phyloP scores from a whole-genome alignment of 2,888 invertebrate genomes.

The Caenorhabditis auriculariae region DNA sequence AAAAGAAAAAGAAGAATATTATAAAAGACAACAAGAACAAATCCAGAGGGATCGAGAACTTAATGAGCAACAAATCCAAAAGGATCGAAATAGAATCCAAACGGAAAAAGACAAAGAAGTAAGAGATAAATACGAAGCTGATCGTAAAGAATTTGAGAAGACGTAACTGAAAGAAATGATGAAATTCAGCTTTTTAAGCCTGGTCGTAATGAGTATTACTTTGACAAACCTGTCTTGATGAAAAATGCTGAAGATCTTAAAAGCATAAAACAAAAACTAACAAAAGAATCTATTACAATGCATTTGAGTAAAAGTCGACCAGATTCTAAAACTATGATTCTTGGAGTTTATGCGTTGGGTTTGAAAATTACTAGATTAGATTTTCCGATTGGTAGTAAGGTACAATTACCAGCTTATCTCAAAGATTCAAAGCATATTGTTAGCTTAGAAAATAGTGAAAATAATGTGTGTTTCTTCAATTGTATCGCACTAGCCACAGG shows the following conservation, averaged over 20 bases:
- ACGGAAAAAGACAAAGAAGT: too few species aligned
- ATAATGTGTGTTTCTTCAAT: slow-evolving; percentile 15
- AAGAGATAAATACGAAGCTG: too few species aligned
- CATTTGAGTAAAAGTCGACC: slow-evolving; percentile 8
- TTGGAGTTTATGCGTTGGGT: slow-evolving; percentile 15
- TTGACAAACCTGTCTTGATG: slow-evolving; percentile 3
- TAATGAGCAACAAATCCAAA: slow-evolving; percentile 8
- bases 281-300: slow-evolving; percentile 10
- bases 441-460: slow-evolving; percentile 9
- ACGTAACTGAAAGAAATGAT: slow-evolving; percentile 16
- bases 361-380: slow-evolving; percentile 17
- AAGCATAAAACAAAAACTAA: slow-evolving; percentile 12
- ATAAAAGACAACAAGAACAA: slow-evolving; percentile 9
- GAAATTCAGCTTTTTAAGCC: slow-evolving; percentile 15
- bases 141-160: slow-evolving; percentile 7
- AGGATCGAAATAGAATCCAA: too few species aligned
- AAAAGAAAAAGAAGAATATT: too few species aligned
- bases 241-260: slow-evolving; percentile 14
- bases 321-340: slow-evolving; percentile 11
- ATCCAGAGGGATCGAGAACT: slow-evolving; percentile 2
- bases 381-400: slow-evolving; percentile 13
- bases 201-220: slow-evolving; percentile 14
- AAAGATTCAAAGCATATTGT: slow-evolving; percentile 6
- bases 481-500: slow-evolving; percentile 14
- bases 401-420: slow-evolving; percentile 8